Percentiles rank a stretch among this genome's conserved stretches.
Evolutionary conservation across 2,888 invertebrate genomes (phyloP).

Genomic region (Brachyopa scutellaris): DNA sequence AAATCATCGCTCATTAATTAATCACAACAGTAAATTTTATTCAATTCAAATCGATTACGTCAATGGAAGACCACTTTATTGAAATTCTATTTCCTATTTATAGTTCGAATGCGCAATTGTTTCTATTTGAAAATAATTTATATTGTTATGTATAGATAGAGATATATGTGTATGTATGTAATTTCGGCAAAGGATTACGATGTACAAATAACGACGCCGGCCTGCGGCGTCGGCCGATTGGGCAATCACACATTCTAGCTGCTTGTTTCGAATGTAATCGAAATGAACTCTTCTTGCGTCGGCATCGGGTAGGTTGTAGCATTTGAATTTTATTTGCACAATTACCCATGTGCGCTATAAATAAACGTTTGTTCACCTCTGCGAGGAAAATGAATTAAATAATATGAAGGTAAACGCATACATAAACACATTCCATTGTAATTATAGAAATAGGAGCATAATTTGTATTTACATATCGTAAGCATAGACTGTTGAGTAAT

Average conservation of each 20-base stretch:
- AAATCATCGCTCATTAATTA: conserved; percentile 9
- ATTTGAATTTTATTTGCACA: conserved; percentile 52
- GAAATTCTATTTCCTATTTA: conserved; percentile 14
- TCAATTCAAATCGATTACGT: conserved; percentile 23
- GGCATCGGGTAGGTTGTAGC: not conserved
- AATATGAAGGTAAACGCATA: conserved; percentile 7
- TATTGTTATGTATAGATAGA: not conserved
- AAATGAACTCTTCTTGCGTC: conserved; percentile 12
- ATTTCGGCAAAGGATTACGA: conserved; percentile 25
- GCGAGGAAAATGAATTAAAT: conserved; percentile 52
- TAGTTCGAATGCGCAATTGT: not conserved
- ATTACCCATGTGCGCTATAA: conserved; percentile 54
- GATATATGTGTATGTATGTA: not conserved
- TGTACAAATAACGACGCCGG: not conserved
- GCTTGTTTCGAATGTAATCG: conserved; percentile 24
- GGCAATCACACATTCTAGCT: conserved; percentile 30
- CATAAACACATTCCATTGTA: conserved; percentile 51
- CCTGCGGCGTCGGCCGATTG: conserved; percentile 31
- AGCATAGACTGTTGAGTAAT: conserved; percentile 8
- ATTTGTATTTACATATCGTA: conserved; percentile 8
- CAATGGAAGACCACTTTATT: conserved; percentile 17
- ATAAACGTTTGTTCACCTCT: conserved; percentile 65
- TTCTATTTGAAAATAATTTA: conserved; percentile 16
- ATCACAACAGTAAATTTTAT: conserved; percentile 12
- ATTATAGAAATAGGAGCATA: conserved; percentile 62